A percentile compares a stretch with the other conserved stretches of the same genome.
These are phyloP conservation scores for Orchestia grillus DNA, from an alignment of 1,140 invertebrate genomes.

Conservation along the genomic window DNA sequence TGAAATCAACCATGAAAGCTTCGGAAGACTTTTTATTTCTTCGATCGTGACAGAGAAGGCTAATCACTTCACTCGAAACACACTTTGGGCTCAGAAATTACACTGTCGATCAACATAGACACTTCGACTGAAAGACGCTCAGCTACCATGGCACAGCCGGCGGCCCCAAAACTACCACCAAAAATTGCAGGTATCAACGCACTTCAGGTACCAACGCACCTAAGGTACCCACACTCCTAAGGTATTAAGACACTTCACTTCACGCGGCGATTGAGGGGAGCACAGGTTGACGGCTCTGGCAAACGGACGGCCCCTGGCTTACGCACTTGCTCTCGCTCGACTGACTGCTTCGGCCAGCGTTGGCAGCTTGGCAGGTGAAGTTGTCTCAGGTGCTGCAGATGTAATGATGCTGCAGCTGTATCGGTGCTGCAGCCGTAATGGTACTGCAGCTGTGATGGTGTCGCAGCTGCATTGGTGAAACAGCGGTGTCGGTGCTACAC, in stretches of 20 bases:
- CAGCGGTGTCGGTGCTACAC: not conserved
- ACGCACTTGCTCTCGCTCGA: not conserved
- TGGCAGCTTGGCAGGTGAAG: not conserved
- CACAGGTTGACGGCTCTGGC: too few relatives aligned
- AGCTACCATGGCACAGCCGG: not conserved
- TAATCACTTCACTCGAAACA: not conserved
- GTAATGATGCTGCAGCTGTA: not conserved
- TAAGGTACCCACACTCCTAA: not conserved
- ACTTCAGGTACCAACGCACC: not conserved
- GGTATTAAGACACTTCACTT: too few relatives aligned
- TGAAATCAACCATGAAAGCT: not conserved
- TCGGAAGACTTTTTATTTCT: not conserved
- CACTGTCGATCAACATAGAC: not conserved
- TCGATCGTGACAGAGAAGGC: not conserved
- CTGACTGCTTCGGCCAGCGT: not conserved
- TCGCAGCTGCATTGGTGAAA: not conserved
- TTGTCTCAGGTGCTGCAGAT: not conserved
- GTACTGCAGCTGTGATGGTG: not conserved
- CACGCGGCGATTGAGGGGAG: not conserved
- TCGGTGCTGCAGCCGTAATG: not conserved
- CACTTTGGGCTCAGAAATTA: not conserved
- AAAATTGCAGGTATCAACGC: not conserved
- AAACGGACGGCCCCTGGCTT: not conserved
- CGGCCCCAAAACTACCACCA: too few relatives aligned
- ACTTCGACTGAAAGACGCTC: not conserved